Base-by-base conservation (phyloP, 2,113 vertebrate genomes). In the Neodon shergylaensis region DNA sequence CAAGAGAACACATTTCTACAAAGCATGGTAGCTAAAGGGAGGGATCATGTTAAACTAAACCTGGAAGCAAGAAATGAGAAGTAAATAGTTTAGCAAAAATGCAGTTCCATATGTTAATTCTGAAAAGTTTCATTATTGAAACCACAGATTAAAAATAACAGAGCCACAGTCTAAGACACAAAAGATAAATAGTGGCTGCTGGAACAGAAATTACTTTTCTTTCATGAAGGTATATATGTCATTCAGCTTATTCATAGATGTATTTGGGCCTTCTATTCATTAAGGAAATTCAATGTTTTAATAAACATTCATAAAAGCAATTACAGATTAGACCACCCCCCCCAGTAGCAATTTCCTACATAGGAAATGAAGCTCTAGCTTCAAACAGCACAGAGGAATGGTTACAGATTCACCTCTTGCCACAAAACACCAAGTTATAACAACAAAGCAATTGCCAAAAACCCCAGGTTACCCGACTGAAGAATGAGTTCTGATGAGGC, bases 11-110 rank as follows among this genome's bases (percentile, higher is more conserved):
- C 90, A 95, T 94, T 98, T 95, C 96, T 97, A 95, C 95, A 97
- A 98, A 98, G 97, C 98, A 97, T 97, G 97, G 95, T 97, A 96
- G 93, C 81, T 97, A 90, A 72, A 96, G 96, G 93, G 94, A 98
- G 94, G 96, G 96, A 98, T 98, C 98, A 96, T 97, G 97, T 97
- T 98, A 94, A 98, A 97, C 96, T 98, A 95, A 98, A 97, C 97
- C 96, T 94, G 88, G 96, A 96, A 97, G 95, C 95, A 98, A 97
- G 95, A 98, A 98, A 98, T 85, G 95, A 98, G 91, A 95, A 97
- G 95, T 96, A 97, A 98, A 97, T 96, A 97, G 88, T 96, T 95
- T 96, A 97, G 97, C 97, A 97, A 98, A 97, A 97, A 87, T 96
- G 78, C 58, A 83, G 78, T 94, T 97, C 91, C 93, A 94, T 96